Conservation (phyloP, 2,113 vertebrate species). For the Laterallus jamaicensis region DNA sequence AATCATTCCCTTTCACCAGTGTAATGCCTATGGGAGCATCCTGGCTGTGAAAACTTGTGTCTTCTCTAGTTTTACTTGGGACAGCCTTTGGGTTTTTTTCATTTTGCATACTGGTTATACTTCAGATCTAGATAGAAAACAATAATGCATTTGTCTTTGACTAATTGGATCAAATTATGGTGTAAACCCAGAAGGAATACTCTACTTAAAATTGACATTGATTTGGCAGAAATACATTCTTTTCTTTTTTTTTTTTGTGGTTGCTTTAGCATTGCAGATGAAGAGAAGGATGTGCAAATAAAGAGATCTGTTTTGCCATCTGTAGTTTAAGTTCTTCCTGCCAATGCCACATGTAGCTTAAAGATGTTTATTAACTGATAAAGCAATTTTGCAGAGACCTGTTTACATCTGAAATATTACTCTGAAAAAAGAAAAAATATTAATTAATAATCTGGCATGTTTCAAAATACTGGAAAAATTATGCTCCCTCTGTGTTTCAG, state of each 20-base stretch:
- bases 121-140: slow-evolving; percentile 26
- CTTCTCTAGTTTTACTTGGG: background rate
- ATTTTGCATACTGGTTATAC: background rate
- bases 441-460: slow-evolving; percentile 13
- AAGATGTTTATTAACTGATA: slow-evolving; percentile 71
- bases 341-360: slow-evolving; percentile 67
- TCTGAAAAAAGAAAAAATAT: background rate
- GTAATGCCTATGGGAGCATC: background rate
- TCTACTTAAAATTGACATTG: slow-evolving; percentile 53
- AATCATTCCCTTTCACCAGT: background rate
- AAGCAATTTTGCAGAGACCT: slow-evolving; percentile 15
- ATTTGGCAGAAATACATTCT: slow-evolving; percentile 61
- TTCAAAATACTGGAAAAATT: slow-evolving; percentile 1
- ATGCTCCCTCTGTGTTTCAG: background rate
- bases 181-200: slow-evolving; percentile 56
- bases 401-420: slow-evolving; percentile 16
- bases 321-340: slow-evolving; percentile 75
- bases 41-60: background rate
- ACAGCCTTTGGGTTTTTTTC: background rate
- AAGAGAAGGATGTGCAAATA: slow-evolving; percentile 78
- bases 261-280: slow-evolving; percentile 71
- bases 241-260: background rate
- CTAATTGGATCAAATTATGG: slow-evolving; percentile 52
- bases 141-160: slow-evolving; percentile 19
- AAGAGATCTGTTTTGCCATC: slow-evolving; percentile 80